Base-by-base conservation (phyloP, 2,888 invertebrate genomes). In the Orchesella flavescens region DNA sequence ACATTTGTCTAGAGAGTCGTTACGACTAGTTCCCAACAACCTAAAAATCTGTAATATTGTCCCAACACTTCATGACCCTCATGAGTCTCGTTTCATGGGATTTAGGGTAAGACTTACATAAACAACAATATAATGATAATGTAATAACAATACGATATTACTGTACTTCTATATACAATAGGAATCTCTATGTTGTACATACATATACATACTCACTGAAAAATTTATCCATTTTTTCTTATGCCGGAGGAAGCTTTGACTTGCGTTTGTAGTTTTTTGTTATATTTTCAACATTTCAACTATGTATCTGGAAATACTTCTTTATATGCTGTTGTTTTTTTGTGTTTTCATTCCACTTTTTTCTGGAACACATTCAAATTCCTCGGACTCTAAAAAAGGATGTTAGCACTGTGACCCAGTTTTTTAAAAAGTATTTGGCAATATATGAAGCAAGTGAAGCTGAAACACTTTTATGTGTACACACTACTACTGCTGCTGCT, bases 1-100 rank as follows among this genome's bases (percentile, higher is more conserved):
- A 73, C 44, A 80, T 80, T 80, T 63, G 73, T 63, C 72, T 69
- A 65, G 72, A 80, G 79, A 19, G 79, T 19, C 55, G 57, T 80
- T 80, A 57, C 46, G 43, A 65, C n/a, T n/a, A n/a, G 75, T 23
- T 23, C 71, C 49, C 24, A 73, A 78, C 61, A 69, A 66, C 46
- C 65, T 61, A 80, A 55, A 57, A 57, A 73, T 73, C 65, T 72
- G 55, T 73, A 17, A 21, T 80, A 44, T 49, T 65, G 53, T 55
- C 21, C 66, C 73, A 44, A 10, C 65, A 66, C 57, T 80, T 80
- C 71, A 80, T 66, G 73, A 57, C 72, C 55, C 79, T 73, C 79
- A 15, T 43, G 79, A 80, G 79, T 73, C 73, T 65, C 73, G 66
- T 80, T 66, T 13, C 61, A 77, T 77, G 77, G 59, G 44, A 44